Evolutionary conservation across 2,113 vertebrate species (phyloP).

Genomic region (Ia io): DNA sequence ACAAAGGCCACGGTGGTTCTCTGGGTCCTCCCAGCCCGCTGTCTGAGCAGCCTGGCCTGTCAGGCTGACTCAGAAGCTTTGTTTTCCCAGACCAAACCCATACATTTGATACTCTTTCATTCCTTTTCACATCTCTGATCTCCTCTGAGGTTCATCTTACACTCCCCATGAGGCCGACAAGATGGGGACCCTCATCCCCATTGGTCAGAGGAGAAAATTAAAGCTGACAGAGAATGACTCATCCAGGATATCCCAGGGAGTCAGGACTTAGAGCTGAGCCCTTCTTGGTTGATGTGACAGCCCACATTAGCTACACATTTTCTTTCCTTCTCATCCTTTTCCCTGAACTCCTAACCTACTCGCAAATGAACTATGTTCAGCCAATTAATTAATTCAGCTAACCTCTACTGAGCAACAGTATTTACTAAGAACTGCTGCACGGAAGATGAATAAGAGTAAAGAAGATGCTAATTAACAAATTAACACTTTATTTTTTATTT

Average conservation of each 20-base stretch:
- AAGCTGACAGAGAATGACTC: slow-evolving; percentile 34
- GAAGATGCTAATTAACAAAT: neutral
- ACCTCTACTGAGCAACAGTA: neutral
- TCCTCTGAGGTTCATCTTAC: slow-evolving; percentile 40
- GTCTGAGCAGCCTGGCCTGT: neutral
- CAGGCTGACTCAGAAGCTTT: slow-evolving; percentile 41
- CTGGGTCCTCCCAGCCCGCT: neutral
- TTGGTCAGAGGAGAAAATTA: slow-evolving; percentile 39
- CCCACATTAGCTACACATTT: neutral
- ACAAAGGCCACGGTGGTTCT: slow-evolving; percentile 37
- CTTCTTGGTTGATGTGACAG: neutral
- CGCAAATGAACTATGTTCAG: neutral
- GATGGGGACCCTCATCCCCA: neutral
- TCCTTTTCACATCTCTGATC: slow-evolving; percentile 41
- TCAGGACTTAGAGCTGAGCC: neutral
- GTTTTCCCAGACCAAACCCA: slow-evolving; percentile 58
- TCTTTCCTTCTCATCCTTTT: neutral
- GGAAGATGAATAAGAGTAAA: slow-evolving; percentile 9
- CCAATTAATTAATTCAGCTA: neutral
- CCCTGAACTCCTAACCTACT: neutral
- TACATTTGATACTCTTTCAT: slow-evolving; percentile 17
- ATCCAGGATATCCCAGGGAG: neutral
- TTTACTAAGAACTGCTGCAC: slow-evolving; percentile 2
- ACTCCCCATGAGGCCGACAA: neutral
- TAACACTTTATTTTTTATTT: neutral